phyloP scores from a whole-genome alignment of 2,797 vertebrate genomes.

The Sternotherus odoratus region DNA sequence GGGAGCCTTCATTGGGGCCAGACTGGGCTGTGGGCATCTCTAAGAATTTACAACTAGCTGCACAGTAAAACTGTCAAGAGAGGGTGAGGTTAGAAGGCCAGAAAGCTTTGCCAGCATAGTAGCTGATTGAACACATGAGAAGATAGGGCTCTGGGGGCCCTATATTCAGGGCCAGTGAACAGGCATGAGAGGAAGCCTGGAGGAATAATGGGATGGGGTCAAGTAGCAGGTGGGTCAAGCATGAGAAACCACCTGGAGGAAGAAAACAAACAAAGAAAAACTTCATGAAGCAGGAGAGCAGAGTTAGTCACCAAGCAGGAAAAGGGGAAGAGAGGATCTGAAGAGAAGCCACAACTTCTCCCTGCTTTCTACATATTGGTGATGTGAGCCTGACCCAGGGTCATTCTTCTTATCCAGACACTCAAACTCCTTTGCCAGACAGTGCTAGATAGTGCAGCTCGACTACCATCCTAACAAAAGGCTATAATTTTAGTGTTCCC shows the following conservation, averaged over 20 bases:
- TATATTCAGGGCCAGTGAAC: fast-evolving
- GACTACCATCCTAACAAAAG: constrained; percentile 24
- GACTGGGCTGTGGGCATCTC: neutral
- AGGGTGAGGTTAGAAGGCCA: neutral
- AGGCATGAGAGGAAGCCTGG: neutral
- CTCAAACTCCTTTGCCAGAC: constrained; percentile 24
- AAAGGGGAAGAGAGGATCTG: constrained; percentile 40
- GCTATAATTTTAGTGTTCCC: constrained; percentile 33
- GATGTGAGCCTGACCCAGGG: constrained; percentile 1
- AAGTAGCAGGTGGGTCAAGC: neutral
- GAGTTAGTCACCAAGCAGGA: constrained; percentile 42
- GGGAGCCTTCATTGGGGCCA: neutral
- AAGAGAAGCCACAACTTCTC: constrained; percentile 47
- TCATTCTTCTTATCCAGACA: constrained; percentile 30
- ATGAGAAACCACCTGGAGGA: neutral
- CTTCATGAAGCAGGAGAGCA: constrained; percentile 38
- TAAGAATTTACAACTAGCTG: fast-evolving
- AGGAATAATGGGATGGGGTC: neutral
- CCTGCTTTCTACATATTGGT: constrained; percentile 31
- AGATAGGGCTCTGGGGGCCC: neutral
- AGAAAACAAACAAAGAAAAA: neutral
- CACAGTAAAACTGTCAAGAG: neutral
- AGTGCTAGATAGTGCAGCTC: constrained; percentile 46
- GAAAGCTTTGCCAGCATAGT: fast-evolving
- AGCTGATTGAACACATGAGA: neutral